phyloP scores from a whole-genome alignment of 2,113 vertebrate genomes.

The Promerops cafer region DNA sequence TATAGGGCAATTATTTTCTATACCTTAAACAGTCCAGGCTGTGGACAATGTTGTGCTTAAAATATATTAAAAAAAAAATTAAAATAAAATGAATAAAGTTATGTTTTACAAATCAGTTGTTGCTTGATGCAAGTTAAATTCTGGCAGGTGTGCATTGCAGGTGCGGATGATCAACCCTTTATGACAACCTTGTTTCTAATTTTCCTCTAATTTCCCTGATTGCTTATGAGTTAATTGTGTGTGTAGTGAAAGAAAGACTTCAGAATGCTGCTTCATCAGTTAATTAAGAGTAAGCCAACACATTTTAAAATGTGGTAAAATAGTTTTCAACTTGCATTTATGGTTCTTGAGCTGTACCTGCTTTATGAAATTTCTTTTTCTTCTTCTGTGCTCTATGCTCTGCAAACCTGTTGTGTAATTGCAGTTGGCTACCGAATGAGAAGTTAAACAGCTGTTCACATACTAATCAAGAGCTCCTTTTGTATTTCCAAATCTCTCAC shows the following conservation, averaged over 20 bases:
- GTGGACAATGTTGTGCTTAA: not conserved
- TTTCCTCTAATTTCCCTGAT: conserved; percentile 70
- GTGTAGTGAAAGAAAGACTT: conserved; percentile 54
- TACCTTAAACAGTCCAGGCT: not conserved
- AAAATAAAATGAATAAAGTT: accelerated
- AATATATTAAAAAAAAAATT: accelerated
- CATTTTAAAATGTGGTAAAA: conserved; percentile 40
- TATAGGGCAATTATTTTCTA: not conserved
- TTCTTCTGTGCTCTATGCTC: not conserved
- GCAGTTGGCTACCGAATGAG: not conserved
- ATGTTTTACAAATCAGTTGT: not conserved
- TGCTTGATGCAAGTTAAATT: not conserved
- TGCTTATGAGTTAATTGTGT: conserved; percentile 66
- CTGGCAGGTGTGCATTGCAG: conserved; percentile 62
- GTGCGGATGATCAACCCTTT: conserved; percentile 59
- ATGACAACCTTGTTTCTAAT: conserved; percentile 58
- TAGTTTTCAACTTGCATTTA: not conserved
- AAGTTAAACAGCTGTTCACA: not conserved
- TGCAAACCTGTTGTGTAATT: not conserved
- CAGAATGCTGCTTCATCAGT: conserved; percentile 53
- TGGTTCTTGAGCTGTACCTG: conserved; percentile 1
- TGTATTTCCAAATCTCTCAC: not conserved
- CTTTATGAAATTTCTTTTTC: not conserved
- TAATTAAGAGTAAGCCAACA: conserved; percentile 71
- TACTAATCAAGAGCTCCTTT: not conserved